Evolutionary conservation across 2,113 vertebrate genomes (phyloP).

Genomic region (Sminthopsis crassicaudata): DNA sequence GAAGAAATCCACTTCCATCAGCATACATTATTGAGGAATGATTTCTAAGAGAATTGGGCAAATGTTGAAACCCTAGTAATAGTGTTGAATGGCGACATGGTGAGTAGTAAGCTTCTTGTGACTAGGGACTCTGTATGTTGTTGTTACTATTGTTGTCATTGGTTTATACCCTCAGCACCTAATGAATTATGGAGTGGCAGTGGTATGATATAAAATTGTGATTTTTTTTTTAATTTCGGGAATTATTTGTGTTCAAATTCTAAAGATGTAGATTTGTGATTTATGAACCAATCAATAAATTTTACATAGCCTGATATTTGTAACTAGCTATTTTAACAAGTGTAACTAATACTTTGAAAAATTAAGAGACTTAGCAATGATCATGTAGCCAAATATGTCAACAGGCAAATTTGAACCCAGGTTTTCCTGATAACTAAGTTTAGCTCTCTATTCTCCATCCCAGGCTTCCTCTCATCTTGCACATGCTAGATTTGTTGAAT

Average conservation of each 20-base stretch:
- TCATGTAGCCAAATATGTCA: too few species aligned
- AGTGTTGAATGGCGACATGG: too few species aligned
- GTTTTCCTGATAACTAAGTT: background rate
- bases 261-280: background rate
- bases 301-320: background rate
- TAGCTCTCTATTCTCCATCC: background rate
- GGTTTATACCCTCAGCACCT: background rate
- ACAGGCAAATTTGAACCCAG: background rate
- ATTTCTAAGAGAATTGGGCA: background rate
- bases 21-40: background rate
- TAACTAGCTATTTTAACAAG: background rate
- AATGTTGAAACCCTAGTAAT: background rate
- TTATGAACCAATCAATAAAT: background rate
- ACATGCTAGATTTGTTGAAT: background rate
- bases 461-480: background rate
- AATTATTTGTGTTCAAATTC: background rate
- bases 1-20: too few species aligned
- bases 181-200: background rate
- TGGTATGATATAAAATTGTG: background rate
- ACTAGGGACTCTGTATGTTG: too few species aligned
- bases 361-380: background rate
- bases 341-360: background rate
- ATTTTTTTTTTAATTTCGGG: background rate
- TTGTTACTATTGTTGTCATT: background rate
- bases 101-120: too few species aligned